Evolutionary conservation across 1,140 invertebrate genomes (phyloP), one percentile per base, ranked within the genome.

Genomic region (Drosophila orena): DNA sequence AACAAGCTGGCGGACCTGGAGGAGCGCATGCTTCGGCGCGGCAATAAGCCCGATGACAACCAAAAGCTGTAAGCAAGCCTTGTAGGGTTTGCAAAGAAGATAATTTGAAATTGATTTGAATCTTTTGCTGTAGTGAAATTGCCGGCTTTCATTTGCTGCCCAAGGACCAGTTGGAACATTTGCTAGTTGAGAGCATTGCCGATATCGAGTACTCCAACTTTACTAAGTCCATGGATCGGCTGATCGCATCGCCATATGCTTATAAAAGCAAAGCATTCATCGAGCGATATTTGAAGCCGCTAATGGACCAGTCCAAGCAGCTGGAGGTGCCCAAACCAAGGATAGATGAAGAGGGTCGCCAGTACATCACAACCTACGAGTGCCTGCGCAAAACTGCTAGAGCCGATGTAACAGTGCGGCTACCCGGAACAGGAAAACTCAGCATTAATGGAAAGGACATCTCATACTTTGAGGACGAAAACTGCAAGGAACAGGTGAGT

Each of bases 371-470:
- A 49, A 95, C 94, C 44, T 95, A 94, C 92, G 95, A 96, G 88
- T 96, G 94, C 86, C 90, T 94, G 50, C 94, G 97, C 65, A 98
- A 98, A 92, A 92, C 92, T 50, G 94, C 96, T 1, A 93, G 93
- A 77, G 97, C 94, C 1, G 89, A 93, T 74, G 96, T 97, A 0
- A 96, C 94, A 15, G 81, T 97, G 2, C 93, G 92, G 55, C 93
- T 93, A 38, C 95, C 97, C 54, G 98, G 98, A 15, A 95, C 96
- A 37, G 98, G 98, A 12, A 94, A 95, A 84, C 94, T 98, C 59
- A 94, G 92, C 22, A 96, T 99, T 44, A 98, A 99, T 93, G 96
- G 95, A 15, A 77, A 95, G 79, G 94, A 95, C 79, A 94, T 98
- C n/a, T 93, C 93, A 2, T 98, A 97, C 89, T 97, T 98, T 90